phyloP scores from a whole-genome alignment of 2,888 invertebrate species.

The Apocheima hispidaria region DNA sequence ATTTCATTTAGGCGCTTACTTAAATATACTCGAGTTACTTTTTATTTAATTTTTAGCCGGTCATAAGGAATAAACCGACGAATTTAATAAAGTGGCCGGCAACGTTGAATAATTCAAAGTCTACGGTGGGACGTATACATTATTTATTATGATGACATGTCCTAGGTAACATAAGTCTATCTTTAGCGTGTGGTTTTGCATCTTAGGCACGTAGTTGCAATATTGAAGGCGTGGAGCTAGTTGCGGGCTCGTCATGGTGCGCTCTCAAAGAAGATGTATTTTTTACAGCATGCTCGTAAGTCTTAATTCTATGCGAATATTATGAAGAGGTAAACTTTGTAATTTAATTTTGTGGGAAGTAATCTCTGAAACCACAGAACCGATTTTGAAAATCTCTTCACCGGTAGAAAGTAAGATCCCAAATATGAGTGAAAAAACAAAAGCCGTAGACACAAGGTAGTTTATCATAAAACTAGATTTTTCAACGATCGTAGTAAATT shows the following conservation, averaged over 20 bases:
- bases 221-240: slow-evolving; percentile 59
- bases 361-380: too few relatives aligned
- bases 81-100: slow-evolving; percentile 83
- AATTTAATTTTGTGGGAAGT: too few relatives aligned
- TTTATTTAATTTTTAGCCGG: slow-evolving; percentile 67
- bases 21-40: slow-evolving; percentile 38
- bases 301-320: too few relatives aligned
- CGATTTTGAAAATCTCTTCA: not conserved
- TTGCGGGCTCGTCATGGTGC: slow-evolving; percentile 34
- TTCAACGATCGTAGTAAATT: too few relatives aligned
- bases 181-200: slow-evolving; percentile 79
- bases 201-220: slow-evolving; percentile 76
- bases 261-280: slow-evolving; percentile 31
- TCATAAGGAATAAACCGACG: slow-evolving; percentile 70
- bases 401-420: too few relatives aligned
- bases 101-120: slow-evolving; percentile 81
- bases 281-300: slow-evolving; percentile 7
- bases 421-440: too few relatives aligned
- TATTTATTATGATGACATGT: slow-evolving; percentile 84
- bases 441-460: too few relatives aligned
- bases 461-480: too few relatives aligned
- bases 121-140: slow-evolving; percentile 74
- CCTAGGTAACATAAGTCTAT: slow-evolving; percentile 74
- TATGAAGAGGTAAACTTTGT: too few relatives aligned
- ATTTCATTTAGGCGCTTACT: not conserved